Evolutionary conservation across 2,113 vertebrate genomes (phyloP).

Genomic region (Murina feae): DNA sequence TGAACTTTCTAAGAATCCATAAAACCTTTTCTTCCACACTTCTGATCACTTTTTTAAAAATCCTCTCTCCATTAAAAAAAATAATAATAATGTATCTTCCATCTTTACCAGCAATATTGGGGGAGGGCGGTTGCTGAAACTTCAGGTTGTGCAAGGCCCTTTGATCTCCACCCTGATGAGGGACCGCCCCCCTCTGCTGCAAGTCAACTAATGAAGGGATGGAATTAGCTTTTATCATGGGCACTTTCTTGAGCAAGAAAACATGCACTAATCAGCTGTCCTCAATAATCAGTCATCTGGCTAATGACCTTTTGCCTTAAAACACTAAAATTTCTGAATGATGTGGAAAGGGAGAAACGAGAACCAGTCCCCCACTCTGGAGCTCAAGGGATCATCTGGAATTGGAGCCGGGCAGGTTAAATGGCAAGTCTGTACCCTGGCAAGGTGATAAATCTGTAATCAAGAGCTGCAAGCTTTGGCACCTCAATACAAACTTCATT

Average conservation of each 20-base stretch:
- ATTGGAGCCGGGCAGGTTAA: conserved; percentile 78
- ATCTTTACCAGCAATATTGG: conserved; percentile 63
- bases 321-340: conserved; percentile 84
- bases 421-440: conserved; percentile 78
- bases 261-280: conserved; percentile 91
- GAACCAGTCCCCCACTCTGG: conserved; percentile 71
- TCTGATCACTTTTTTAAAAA: conserved; percentile 26
- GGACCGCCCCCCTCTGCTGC: conserved; percentile 87
- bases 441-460: conserved; percentile 84
- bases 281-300: conserved; percentile 89
- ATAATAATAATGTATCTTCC: conserved; percentile 26
- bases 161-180: conserved; percentile 93
- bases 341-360: conserved; percentile 64
- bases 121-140: conserved; percentile 64
- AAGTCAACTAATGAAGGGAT: conserved; percentile 95
- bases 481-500: conserved; percentile 82
- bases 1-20: neutral
- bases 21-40: neutral
- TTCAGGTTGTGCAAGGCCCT: conserved; percentile 83
- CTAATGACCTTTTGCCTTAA: conserved; percentile 90
- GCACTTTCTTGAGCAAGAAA: conserved; percentile 89
- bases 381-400: conserved; percentile 78
- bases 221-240: conserved; percentile 90
- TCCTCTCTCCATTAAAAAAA: neutral
- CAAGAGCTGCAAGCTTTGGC: conserved; percentile 75